Conservation (phyloP, 2,113 vertebrate species). For the Orthochromis indermauri region DNA sequence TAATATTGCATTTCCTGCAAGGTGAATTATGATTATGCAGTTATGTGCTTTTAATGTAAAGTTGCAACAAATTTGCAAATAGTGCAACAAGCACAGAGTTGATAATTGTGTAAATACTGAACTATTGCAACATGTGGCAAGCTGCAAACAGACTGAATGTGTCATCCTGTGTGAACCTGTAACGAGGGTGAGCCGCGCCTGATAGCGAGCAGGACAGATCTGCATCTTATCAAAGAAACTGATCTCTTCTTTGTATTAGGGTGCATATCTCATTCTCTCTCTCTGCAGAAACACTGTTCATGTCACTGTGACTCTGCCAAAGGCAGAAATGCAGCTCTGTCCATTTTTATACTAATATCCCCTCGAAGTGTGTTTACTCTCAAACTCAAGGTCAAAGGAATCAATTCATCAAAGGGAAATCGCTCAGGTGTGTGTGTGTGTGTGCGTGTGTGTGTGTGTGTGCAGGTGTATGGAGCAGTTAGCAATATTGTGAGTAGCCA, state of each 20-base stretch:
- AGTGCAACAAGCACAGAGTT: background rate
- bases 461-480: background rate
- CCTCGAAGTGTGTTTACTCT: constrained; percentile 1
- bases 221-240: constrained; percentile 87
- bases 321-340: background rate
- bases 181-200: constrained; percentile 76
- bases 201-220: constrained; percentile 56
- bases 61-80: background rate
- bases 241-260: constrained; percentile 86
- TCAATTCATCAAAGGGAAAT: background rate
- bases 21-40: background rate
- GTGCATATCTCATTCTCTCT: constrained; percentile 28
- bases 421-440: background rate
- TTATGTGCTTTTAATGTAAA: background rate
- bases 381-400: background rate
- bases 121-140: background rate
- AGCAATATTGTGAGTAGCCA: constrained; percentile 68
- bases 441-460: background rate
- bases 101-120: background rate
- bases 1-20: background rate
- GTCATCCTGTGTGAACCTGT: constrained; percentile 83
- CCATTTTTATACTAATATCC: constrained; percentile 22
- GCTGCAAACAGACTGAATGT: constrained; percentile 80
- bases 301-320: background rate
- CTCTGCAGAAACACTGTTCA: background rate